phyloP scores from a whole-genome alignment of 2,888 invertebrate species.

The Globia sparganii region DNA sequence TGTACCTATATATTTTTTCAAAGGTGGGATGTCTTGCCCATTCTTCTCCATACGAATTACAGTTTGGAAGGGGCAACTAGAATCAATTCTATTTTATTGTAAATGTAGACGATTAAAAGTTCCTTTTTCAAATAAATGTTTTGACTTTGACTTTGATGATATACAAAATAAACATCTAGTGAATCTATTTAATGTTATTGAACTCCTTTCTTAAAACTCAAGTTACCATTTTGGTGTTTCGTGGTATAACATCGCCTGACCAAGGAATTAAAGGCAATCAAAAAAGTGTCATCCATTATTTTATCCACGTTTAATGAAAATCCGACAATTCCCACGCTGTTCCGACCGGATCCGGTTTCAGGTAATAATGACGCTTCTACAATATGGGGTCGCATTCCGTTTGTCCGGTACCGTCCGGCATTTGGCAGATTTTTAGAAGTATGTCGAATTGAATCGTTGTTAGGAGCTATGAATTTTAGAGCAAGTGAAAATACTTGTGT shows the following conservation, averaged over 20 bases:
- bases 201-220: not conserved
- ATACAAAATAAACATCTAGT: not conserved
- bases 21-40: too few relatives aligned
- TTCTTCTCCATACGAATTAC: too few relatives aligned
- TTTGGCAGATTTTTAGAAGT: constrained; percentile 51
- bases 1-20: too few relatives aligned
- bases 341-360: constrained; percentile 8
- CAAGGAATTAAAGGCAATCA: not conserved
- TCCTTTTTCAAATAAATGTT: too few relatives aligned
- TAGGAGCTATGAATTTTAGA: constrained; percentile 31
- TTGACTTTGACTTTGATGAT: not conserved
- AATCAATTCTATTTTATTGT: too few relatives aligned
- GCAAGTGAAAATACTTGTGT: not conserved
- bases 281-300: not conserved
- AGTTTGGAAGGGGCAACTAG: too few relatives aligned
- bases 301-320: constrained; percentile 8
- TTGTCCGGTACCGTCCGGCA: constrained; percentile 28
- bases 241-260: not conserved
- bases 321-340: not conserved
- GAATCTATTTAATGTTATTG: not conserved
- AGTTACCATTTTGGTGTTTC: not conserved
- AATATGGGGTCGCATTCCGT: constrained; percentile 38
- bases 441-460: constrained; percentile 41
- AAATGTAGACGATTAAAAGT: too few relatives aligned
- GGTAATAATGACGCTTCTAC: constrained; percentile 46